phyloP scores from a whole-genome alignment of 2,888 invertebrate species.

The Scotopteryx bipunctaria region DNA sequence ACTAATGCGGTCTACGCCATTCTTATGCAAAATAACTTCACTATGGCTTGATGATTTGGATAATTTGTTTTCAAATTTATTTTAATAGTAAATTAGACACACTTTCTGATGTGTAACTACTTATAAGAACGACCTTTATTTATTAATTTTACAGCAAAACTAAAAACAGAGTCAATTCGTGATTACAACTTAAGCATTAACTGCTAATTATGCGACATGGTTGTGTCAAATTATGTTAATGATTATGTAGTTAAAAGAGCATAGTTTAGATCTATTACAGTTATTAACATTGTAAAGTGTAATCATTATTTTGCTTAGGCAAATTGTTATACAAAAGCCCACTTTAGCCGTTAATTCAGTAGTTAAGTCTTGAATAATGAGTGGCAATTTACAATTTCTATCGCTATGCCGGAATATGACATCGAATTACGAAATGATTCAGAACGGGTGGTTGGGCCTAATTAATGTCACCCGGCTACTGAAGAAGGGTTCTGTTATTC shows the following conservation, averaged over 20 bases:
- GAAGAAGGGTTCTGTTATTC: conserved; percentile 23
- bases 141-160: too few species aligned
- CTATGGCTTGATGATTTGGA: conserved; percentile 48
- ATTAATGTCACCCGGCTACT: conserved; percentile 46
- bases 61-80: conserved; percentile 18
- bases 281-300: conserved; percentile 22
- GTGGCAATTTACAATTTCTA: conserved; percentile 33
- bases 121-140: too few species aligned
- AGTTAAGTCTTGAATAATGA: conserved; percentile 44
- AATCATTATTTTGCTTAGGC: conserved; percentile 33
- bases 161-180: too few species aligned
- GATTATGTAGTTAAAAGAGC: conserved; percentile 11
- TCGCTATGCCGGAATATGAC: conserved; percentile 51
- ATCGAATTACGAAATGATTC: conserved; percentile 70
- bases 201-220: conserved; percentile 3
- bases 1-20: conserved; percentile 46
- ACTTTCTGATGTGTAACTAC: too few species aligned
- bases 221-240: conserved; percentile 10
- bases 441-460: conserved; percentile 47
- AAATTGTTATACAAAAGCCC: conserved; percentile 31
- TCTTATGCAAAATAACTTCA: conserved; percentile 71
- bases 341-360: conserved; percentile 30
- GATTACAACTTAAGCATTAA: too few species aligned
- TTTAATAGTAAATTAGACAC: too few species aligned
- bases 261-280: conserved; percentile 18